These are phyloP conservation scores for Lycaena phlaeas DNA, from an alignment of 2,888 invertebrate species.

Conservation along the genomic window DNA sequence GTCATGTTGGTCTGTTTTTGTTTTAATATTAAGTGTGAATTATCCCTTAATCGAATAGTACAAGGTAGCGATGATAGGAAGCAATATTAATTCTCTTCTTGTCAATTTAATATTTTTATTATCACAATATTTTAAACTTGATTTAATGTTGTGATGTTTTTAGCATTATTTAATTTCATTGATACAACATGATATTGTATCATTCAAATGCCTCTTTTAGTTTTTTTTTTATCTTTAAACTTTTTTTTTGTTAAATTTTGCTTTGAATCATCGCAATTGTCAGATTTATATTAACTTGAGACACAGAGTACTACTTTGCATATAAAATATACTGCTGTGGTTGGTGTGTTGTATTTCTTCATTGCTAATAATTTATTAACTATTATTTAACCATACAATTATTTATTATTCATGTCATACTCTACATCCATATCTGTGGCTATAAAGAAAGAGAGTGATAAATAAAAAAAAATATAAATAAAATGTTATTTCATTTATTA, in stretches of 20 bases:
- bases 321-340: constrained; percentile 51
- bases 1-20: background rate
- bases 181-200: too few relatives aligned
- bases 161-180: too few relatives aligned
- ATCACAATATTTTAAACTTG: background rate
- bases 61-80: background rate
- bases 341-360: constrained; percentile 21
- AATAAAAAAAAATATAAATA: constrained; percentile 13
- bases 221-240: too few relatives aligned
- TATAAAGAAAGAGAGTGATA: constrained; percentile 6
- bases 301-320: constrained; percentile 53
- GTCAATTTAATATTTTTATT: background rate
- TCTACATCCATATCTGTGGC: constrained; percentile 12
- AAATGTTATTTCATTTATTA: constrained; percentile 10
- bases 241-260: too few relatives aligned
- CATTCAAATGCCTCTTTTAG: too few relatives aligned
- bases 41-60: background rate
- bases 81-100: background rate
- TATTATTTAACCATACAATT: background rate
- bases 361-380: background rate
- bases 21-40: constrained; percentile 1
- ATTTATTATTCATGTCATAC: constrained; percentile 4
- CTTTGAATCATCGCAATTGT: background rate
- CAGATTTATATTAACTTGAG: constrained; percentile 25
- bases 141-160: too few relatives aligned